phyloP scores from a whole-genome alignment of 2,797 vertebrate genomes.

The Capromys pilorides region DNA sequence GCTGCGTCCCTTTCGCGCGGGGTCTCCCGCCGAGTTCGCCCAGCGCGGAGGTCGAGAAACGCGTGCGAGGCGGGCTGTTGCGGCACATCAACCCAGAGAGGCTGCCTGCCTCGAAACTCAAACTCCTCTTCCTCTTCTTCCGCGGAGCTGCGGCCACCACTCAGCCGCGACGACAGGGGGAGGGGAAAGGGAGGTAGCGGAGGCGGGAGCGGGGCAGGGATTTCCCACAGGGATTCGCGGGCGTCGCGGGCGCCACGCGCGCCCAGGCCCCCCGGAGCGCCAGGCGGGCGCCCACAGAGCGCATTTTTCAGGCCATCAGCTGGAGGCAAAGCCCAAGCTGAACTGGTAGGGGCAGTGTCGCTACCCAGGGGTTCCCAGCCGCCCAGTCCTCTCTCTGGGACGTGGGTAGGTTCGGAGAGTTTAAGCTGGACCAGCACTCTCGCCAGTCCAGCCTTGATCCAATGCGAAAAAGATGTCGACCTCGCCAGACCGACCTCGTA shows the following conservation, averaged over 20 bases:
- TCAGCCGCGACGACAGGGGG: not conserved
- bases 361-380: not conserved
- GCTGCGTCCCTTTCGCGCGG: not conserved
- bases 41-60: not conserved
- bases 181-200: not conserved
- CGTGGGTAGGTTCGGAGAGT: not conserved
- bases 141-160: not conserved
- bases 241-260: not conserved
- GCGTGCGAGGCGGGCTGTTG: not conserved
- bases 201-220: slow-evolving; percentile 63
- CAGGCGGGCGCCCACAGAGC: not conserved
- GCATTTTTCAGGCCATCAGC: not conserved
- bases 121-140: not conserved
- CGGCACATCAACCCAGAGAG: not conserved
- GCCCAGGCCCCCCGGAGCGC: slow-evolving; percentile 33
- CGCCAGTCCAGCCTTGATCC: not conserved
- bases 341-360: not conserved
- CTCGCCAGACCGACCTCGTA: not conserved
- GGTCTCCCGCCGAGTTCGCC: not conserved
- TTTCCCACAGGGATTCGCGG: slow-evolving; percentile 76
- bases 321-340: not conserved
- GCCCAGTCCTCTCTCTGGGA: not conserved
- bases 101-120: not conserved
- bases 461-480: not conserved
- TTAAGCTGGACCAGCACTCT: not conserved